Evolutionary conservation across 2,113 vertebrate genomes (phyloP).

Genomic region (Poicephalus gulielmi): DNA sequence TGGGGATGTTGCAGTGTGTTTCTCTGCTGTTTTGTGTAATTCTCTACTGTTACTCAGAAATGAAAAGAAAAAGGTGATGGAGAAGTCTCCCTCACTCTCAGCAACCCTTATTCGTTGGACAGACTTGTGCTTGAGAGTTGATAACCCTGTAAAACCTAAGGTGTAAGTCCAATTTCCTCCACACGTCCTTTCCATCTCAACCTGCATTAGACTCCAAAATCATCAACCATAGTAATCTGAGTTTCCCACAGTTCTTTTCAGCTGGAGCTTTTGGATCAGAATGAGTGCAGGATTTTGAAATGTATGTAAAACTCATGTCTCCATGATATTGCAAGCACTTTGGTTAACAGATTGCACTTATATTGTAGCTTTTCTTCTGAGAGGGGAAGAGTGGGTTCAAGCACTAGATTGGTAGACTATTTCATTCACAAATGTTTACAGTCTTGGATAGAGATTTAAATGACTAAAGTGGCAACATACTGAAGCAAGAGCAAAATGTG

Average conservation of each 20-base stretch:
- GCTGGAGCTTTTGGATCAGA: neutral
- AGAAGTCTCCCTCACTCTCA: neutral
- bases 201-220: neutral
- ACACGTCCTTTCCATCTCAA: neutral
- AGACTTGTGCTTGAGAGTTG: neutral
- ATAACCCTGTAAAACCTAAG: neutral
- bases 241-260: neutral
- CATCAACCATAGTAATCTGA: neutral
- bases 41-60: neutral
- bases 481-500: neutral
- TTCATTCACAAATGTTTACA: constrained; percentile 3
- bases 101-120: neutral
- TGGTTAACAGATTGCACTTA: neutral
- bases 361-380: neutral
- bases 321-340: neutral
- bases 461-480: neutral
- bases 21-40: neutral
- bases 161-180: neutral
- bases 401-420: neutral
- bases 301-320: neutral
- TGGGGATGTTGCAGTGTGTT: neutral
- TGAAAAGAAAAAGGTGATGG: neutral
- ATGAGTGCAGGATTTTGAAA: neutral
- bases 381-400: neutral
- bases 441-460: constrained; percentile 12